Evolutionary conservation across 2,888 invertebrate species (phyloP).

Genomic region (Dilophus febrilis): DNA sequence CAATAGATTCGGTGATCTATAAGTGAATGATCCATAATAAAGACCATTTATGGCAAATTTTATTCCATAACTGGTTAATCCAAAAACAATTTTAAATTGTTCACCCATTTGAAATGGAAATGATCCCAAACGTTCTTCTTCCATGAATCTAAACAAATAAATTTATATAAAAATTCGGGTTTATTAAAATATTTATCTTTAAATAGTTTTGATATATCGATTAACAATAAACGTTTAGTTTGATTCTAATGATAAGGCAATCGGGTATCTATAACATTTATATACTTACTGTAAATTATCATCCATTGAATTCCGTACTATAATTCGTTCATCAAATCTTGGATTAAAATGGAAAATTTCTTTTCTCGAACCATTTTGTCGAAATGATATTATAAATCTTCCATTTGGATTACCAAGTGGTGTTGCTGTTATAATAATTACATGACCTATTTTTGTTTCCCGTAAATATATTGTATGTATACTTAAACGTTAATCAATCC

Average conservation of each 20-base stretch:
- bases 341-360: constrained; percentile 27
- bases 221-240: neutral
- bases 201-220: no score
- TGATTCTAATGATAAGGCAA: neutral
- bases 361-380: constrained; percentile 24
- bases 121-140: constrained; percentile 25
- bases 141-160: constrained; percentile 23
- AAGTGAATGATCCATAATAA: constrained; percentile 22
- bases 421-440: constrained; percentile 25
- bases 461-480: no score
- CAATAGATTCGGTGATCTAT: constrained; percentile 21
- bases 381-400: constrained; percentile 25
- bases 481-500: no score
- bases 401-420: constrained; percentile 27
- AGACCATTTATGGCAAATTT: constrained; percentile 27
- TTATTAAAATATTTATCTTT: neutral
- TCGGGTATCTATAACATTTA: neutral
- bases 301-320: constrained; percentile 25
- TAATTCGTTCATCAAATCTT: constrained; percentile 24
- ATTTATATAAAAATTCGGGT: neutral
- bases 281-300: constrained; percentile 23
- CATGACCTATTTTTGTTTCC: no score
- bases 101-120: constrained; percentile 30
- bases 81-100: constrained; percentile 27
- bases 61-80: constrained; percentile 25